Base-by-base conservation (phyloP, 2,797 vertebrate species). In the Trachurus trachurus region DNA sequence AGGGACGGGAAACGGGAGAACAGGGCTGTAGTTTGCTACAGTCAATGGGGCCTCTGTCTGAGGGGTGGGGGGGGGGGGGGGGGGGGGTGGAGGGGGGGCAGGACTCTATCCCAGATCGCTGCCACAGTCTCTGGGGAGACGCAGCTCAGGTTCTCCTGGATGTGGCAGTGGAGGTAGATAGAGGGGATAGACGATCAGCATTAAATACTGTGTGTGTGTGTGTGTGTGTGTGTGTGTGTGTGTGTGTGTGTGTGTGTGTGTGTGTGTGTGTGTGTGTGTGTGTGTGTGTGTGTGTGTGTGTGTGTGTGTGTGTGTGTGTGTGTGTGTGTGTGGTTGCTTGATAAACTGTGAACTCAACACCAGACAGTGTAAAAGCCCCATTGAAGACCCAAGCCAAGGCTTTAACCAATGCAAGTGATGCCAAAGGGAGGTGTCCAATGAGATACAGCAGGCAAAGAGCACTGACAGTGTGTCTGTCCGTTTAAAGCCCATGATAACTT, bases 21-120 rank as follows among this genome's bases (percentile, higher is more conserved):
- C 82, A 88, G 78, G 70, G 72, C 87, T 88, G 86, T 79, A 86
- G 89, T 89, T 89, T 57, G 56, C 50, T 62, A 34, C 62, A 57
- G 44, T 94, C 80, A 26, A 26, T 26, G 89, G 80, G 53, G 70
- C 76, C 89, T 94, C 92, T 94, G 93, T 95, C 34, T 56, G 21
- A 50, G 26, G 31, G 42, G 40, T 42, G 62, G 29, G 66, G n/a
- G 64, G 3, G 26, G 47, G 54, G 17, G 26, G 47, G 54, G 17
- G n/a, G 64, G 3, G 26, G 31, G 42, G 40, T 42, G 62, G 29
- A 64, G n/a, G 64, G 3, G 26, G 47, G 54, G 17, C 31, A 54
- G 45, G 39, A 66, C 69, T 66, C 4, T 7, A 45, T 56, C 72
- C 83, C 65, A 79, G 66, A 52, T 64, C 50, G 71, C 53, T 44